These are phyloP conservation scores for Lacerta agilis DNA, from an alignment of 2,797 vertebrate genomes.

Conservation along the genomic window DNA sequence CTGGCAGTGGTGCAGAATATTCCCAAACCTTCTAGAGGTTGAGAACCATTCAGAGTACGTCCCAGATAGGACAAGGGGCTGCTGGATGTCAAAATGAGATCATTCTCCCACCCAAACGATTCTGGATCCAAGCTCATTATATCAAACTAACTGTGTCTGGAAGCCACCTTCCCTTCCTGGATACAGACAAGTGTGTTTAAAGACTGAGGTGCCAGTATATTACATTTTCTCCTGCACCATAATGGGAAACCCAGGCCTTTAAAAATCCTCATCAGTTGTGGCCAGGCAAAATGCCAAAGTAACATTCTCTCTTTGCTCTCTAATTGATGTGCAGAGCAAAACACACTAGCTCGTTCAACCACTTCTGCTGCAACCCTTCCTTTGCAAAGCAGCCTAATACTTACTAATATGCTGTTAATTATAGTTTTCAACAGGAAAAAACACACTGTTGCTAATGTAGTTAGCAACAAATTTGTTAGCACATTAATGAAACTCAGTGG, in stretches of 20 bases:
- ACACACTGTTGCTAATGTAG: conserved; percentile 37
- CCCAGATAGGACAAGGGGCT: neutral
- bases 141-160: neutral
- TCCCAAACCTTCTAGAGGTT: neutral
- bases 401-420: conserved; percentile 55
- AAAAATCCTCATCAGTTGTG: neutral
- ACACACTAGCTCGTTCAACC: conserved; percentile 20
- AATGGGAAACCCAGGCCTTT: neutral
- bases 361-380: conserved; percentile 1
- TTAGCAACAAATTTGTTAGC: conserved; percentile 44
- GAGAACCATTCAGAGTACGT: neutral
- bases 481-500: conserved; percentile 34
- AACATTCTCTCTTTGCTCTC: neutral
- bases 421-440: conserved; percentile 51
- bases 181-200: neutral
- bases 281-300: neutral
- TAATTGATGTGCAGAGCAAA: conserved; percentile 41
- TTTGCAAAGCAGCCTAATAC: conserved; percentile 30
- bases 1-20: neutral
- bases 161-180: neutral
- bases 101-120: neutral
- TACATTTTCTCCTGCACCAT: neutral
- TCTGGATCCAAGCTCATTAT: neutral
- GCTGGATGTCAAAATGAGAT: neutral
- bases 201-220: neutral